Evolutionary conservation across 1,140 invertebrate genomes (phyloP).

Genomic region (Trichomalopsis sarcophagae): DNA sequence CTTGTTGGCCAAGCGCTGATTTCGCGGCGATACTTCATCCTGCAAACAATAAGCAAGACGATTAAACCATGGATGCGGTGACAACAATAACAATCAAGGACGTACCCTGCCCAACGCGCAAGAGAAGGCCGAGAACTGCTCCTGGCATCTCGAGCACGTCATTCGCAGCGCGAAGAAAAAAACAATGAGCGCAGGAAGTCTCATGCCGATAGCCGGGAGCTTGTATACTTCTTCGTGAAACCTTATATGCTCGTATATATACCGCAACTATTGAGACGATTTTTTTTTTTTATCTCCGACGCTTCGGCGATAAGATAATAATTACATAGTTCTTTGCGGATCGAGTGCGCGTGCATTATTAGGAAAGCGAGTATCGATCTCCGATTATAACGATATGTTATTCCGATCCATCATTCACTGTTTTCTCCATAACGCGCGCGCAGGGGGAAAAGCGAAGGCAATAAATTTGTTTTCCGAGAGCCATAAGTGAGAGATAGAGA

Average conservation of each 20-base stretch:
- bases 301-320: constrained; percentile 36
- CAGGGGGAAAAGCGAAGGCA: too few relatives aligned
- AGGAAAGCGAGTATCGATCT: too few relatives aligned
- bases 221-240: neutral
- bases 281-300: constrained; percentile 8
- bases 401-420: too few relatives aligned
- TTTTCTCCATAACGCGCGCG: too few relatives aligned
- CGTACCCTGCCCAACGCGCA: constrained; percentile 36
- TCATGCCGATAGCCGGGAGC: constrained; percentile 24
- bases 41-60: neutral
- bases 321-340: constrained; percentile 3
- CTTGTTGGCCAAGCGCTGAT: neutral
- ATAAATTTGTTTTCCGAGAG: too few relatives aligned
- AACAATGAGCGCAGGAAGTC: neutral
- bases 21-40: neutral
- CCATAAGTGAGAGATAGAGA: too few relatives aligned
- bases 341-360: neutral
- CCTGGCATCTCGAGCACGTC: neutral
- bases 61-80: neutral
- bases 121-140: neutral
- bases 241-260: constrained; percentile 20
- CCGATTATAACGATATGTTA: too few relatives aligned
- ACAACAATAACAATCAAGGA: neutral
- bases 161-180: neutral
- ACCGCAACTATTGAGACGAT: constrained; percentile 13